Evolutionary conservation across 2,797 vertebrate genomes (phyloP).

Genomic region (Pangasius sanitwongsei): DNA sequence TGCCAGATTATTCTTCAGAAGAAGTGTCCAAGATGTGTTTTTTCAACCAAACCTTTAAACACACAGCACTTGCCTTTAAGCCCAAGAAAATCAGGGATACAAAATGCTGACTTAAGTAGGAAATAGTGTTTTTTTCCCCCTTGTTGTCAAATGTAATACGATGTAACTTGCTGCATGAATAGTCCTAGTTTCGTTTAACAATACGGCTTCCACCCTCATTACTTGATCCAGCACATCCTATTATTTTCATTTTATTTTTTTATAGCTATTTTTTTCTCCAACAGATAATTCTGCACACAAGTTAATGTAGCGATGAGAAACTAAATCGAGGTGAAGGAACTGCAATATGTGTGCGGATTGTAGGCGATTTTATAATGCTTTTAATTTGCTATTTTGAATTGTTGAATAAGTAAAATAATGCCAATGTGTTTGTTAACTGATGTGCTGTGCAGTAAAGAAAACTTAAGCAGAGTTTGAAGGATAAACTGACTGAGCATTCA

Average conservation of each 20-base stretch:
- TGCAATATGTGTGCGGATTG: no score
- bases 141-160: neutral
- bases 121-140: neutral
- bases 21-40: neutral
- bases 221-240: neutral
- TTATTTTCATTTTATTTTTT: neutral
- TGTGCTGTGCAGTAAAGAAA: neutral
- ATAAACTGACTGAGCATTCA: neutral
- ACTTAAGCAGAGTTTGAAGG: neutral
- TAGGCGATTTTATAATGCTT: neutral
- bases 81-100: neutral
- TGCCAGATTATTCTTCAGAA: neutral
- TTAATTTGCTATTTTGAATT: neutral
- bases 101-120: neutral
- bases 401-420: neutral
- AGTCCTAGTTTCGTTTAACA: neutral
- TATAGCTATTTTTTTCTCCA: no score
- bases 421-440: neutral
- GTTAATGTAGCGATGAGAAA: neutral
- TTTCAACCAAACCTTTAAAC: neutral
- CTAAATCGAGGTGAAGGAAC: neutral
- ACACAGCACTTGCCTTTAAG: neutral
- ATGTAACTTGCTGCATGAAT: neutral
- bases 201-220: neutral
- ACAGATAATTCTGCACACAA: neutral